Evolutionary conservation across 2,797 vertebrate genomes (phyloP), one percentile per base, ranked within the genome.

Genomic region (Tokudaia tokunoshimensis): DNA sequence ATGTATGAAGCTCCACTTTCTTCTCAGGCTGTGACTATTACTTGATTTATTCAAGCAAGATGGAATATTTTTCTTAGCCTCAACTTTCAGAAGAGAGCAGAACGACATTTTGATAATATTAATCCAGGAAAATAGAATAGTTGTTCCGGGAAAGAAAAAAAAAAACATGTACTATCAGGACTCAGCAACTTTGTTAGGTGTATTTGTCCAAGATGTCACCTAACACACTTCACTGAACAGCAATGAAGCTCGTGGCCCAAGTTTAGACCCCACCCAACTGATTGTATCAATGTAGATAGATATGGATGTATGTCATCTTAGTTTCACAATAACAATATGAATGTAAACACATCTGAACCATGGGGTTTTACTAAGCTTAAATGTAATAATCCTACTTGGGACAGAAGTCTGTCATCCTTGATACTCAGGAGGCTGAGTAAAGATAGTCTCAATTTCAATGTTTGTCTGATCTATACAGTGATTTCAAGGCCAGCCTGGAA

Each of bases 291-390:
- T 13, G 70, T 57, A 72, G 0, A 0, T 29, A 20, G 9, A 6
- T 70, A 8, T 10, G 52, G 29, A 34, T 17, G 6, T 79, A 31
- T 3, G n/a, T 10, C 19, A 11, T 50, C 31, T 76, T 89, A 20
- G 75, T 91, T 87, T 92, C 22, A 79, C 47, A 78, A 89, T 78
- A 67, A 44, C n/a, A 93, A 81, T 84, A 63, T 57, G 41, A 79
- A 81, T 61, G 13, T 5, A 24, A 93, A 37, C 37, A 79, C 22
- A 91, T 87, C 44, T 88, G 82, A 92, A 47, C 47, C 63, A 74
- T 63, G 24, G 20, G 0, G 6, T 85, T 92, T 80, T 61, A 63
- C 41, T 91, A 80, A 26, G 24, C 80, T 72, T 67, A 20, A 47
- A 61, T 20, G 57, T 67, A 44, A 76, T 76, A 78, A n/a, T 15